phyloP scores from a whole-genome alignment of 2,113 vertebrate genomes.

The Corythornis madagascariensis region DNA sequence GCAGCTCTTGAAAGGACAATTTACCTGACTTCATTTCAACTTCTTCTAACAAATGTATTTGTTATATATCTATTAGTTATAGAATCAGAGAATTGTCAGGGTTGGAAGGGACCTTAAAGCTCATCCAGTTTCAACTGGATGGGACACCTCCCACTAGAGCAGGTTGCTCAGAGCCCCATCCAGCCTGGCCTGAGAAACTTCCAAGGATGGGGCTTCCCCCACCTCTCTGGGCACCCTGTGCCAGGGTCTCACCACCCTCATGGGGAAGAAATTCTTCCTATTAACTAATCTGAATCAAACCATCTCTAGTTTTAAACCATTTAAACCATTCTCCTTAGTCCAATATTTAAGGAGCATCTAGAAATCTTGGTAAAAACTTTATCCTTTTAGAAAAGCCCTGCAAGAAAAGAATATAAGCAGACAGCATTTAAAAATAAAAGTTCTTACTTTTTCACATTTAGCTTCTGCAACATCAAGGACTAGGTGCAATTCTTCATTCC shows the following conservation, averaged over 20 bases:
- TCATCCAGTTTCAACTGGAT: not conserved
- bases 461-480: conserved; percentile 29
- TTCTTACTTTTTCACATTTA: conserved; percentile 67
- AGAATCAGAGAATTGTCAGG: too few relatives aligned
- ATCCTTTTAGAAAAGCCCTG: not conserved
- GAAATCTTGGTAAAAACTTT: not conserved
- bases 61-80: not conserved
- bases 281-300: too few relatives aligned
- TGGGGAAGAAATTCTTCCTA: too few relatives aligned
- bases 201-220: too few relatives aligned
- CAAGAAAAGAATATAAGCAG: not conserved
- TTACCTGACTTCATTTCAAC: not conserved
- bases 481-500: not conserved
- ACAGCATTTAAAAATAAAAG: not conserved
- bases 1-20: not conserved
- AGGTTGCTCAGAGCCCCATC: too few relatives aligned
- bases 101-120: too few relatives aligned
- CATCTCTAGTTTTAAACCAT: too few relatives aligned
- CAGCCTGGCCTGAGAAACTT: too few relatives aligned
- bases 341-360: not conserved
- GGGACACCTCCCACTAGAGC: too few relatives aligned
- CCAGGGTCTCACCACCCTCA: too few relatives aligned
- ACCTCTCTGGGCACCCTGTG: too few relatives aligned
- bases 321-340: too few relatives aligned
- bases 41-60: not conserved